Evolutionary conservation across 2,113 vertebrate genomes (phyloP), one percentile per base, ranked within the genome.

Genomic region (Gracilinanus agilis): DNA sequence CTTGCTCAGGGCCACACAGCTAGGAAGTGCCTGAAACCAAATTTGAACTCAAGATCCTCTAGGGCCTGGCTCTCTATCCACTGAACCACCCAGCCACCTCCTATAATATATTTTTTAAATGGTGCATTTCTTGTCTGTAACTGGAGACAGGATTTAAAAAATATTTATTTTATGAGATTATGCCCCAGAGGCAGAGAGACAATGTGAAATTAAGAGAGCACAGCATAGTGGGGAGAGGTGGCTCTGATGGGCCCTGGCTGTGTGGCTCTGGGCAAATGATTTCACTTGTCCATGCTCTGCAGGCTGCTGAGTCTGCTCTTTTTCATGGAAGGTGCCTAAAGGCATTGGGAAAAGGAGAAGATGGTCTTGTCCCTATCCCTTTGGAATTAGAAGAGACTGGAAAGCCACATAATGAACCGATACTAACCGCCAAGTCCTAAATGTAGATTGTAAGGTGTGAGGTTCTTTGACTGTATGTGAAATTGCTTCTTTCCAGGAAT

Each of bases 111-210:
- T 44, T 92, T 49, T 40, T 93, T 53, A 75, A 40, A 75, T 9
- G 40, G 49, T 16, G 16, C 24, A 61, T 56, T 24, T 34, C 34
- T 55, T 58, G 12, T 75, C 49, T 53, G 7, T 16, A 61, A 9
- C 29, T 92, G 67, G 67, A 83, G 67, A 40, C n/a, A 83, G 67
- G 40, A 83, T 97, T 91, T 92, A 90, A 56, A n/a, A 94, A 92
- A 91, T n/a, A 44, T 94, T 49, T 83, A 91, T 95, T 89, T 96
- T 10, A 56, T 91, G 29, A 24, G 93, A 34, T 95, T 94, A 7
- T 94, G n/a, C 89, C 13, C 8, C 55, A 27, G 34, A 90, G 91
- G 91, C 91, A 21, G 83, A 92, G 34, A 56, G 44, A 91, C 34
- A 96, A 55, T 27, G 93, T 44, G 44, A 92, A 90, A 88, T 91